phyloP scores from a whole-genome alignment of 1,140 invertebrate genomes.

The Littorina saxatilis region DNA sequence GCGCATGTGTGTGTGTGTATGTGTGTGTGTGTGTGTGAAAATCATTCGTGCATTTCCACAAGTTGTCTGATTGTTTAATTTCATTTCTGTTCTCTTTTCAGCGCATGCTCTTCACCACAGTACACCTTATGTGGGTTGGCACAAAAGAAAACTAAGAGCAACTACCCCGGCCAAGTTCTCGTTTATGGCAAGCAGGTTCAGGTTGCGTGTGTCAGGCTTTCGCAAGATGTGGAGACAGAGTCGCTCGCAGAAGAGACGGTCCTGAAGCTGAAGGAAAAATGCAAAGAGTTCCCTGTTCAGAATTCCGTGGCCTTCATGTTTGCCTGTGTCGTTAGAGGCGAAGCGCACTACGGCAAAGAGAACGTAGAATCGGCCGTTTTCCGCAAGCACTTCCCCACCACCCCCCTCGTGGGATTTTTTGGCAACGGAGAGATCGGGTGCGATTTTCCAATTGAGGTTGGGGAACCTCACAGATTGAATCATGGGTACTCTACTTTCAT shows the following conservation, averaged over 20 bases:
- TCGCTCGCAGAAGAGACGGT: background rate
- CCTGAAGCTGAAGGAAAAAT: conserved; percentile 63
- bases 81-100: background rate
- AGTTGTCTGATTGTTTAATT: too few relatives aligned
- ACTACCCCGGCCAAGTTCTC: background rate
- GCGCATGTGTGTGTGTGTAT: too few relatives aligned
- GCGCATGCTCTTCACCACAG: background rate
- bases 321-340: conserved; percentile 79
- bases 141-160: background rate
- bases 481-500: conserved; percentile 74
- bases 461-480: conserved; percentile 53
- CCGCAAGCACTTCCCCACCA: conserved; percentile 78
- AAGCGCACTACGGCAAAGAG: conserved; percentile 66
- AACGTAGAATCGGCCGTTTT: conserved; percentile 80
- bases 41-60: too few relatives aligned
- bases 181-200: background rate
- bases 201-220: conserved; percentile 4
- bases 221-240: background rate
- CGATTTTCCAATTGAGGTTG: conserved; percentile 58
- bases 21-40: too few relatives aligned
- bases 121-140: background rate
- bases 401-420: conserved; percentile 80
- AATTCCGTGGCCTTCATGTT: conserved; percentile 80
- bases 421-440: conserved; percentile 81
- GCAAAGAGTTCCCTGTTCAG: conserved; percentile 61